Percentiles rank a stretch among this genome's conserved stretches.
phyloP scores from a whole-genome alignment of 2,888 invertebrate species.

The Drosophila paranaensis region DNA sequence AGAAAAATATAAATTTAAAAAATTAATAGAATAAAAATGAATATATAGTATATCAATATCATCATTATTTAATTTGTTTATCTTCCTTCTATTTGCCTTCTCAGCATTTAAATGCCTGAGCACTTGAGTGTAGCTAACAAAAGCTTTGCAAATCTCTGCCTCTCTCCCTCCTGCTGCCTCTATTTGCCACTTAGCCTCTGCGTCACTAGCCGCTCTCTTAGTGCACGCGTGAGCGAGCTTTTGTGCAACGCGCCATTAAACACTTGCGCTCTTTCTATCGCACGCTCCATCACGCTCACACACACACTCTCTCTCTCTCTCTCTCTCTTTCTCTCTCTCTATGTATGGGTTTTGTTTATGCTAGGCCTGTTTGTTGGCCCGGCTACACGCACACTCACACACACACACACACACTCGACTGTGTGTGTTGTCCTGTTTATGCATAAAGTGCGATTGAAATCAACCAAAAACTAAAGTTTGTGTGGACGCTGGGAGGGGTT shows the following conservation, averaged over 20 bases:
- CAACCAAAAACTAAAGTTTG: constrained; percentile 23
- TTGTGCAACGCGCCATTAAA: constrained; percentile 8
- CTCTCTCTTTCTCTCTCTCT: constrained; percentile 3
- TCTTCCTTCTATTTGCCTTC: too few relatives aligned
- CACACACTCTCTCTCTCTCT: too few relatives aligned
- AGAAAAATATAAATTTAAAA: too few relatives aligned
- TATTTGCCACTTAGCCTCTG: not conserved
- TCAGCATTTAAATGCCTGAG: not conserved
- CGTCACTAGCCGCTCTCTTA: not conserved
- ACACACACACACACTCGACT: constrained; percentile 1
- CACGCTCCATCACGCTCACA: not conserved
- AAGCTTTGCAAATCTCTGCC: constrained; percentile 8
- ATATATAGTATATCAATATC: too few relatives aligned
- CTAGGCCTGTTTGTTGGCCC: constrained; percentile 71
- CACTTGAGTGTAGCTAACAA: constrained; percentile 15
- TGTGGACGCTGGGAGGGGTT: not conserved
- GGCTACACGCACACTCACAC: constrained; percentile 42
- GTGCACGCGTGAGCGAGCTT: constrained; percentile 46
- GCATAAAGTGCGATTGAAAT: constrained; percentile 70
- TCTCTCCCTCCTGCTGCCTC: constrained; percentile 15
- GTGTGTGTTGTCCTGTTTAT: constrained; percentile 53
- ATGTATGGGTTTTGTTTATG: constrained; percentile 63
- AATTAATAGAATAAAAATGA: too few relatives aligned
- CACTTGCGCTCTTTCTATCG: constrained; percentile 7
- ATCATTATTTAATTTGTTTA: too few relatives aligned